A percentile compares a stretch with the other conserved stretches of the same genome.
Evolutionary conservation across 1,140 invertebrate genomes (phyloP).

Genomic region (Drosophila oshimai): DNA sequence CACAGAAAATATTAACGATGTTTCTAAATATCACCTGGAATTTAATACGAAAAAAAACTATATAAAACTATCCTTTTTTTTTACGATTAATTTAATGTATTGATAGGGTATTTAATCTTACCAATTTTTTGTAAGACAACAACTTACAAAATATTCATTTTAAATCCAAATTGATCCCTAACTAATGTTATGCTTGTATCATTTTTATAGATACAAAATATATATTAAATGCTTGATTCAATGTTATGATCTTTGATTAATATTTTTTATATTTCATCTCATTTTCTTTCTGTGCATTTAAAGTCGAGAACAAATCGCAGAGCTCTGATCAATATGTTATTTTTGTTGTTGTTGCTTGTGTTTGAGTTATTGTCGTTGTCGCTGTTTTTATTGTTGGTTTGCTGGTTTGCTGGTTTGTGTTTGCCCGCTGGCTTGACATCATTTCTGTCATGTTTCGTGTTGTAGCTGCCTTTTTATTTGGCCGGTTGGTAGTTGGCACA

Average conservation of each 20-base stretch:
- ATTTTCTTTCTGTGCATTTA: neutral
- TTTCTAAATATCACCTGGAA: neutral
- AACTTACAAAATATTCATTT: too few relatives aligned
- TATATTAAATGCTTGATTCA: too few relatives aligned
- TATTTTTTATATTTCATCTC: neutral
- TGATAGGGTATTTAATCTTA: too few relatives aligned
- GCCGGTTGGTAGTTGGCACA: slow-evolving; percentile 25
- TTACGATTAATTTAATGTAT: too few relatives aligned
- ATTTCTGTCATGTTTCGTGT: slow-evolving; percentile 68
- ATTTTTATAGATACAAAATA: too few relatives aligned
- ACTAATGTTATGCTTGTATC: too few relatives aligned
- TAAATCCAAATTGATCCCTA: too few relatives aligned
- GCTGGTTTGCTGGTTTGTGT: too few relatives aligned
- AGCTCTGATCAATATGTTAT: slow-evolving; percentile 39
- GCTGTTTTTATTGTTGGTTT: slow-evolving; percentile 31
- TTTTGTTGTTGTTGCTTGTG: neutral
- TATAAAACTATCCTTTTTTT: too few relatives aligned
- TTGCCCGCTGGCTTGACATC: slow-evolving; percentile 72
- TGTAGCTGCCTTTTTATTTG: slow-evolving; percentile 37
- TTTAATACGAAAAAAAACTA: too few relatives aligned
- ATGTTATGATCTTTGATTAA: too few relatives aligned
- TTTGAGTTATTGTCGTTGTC: slow-evolving; percentile 36
- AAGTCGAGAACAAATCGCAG: slow-evolving; percentile 22
- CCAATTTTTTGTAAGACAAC: too few relatives aligned
- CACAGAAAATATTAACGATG: neutral